These are phyloP conservation scores for Limanda limanda DNA, from an alignment of 2,113 vertebrate genomes.

Conservation along the genomic window DNA sequence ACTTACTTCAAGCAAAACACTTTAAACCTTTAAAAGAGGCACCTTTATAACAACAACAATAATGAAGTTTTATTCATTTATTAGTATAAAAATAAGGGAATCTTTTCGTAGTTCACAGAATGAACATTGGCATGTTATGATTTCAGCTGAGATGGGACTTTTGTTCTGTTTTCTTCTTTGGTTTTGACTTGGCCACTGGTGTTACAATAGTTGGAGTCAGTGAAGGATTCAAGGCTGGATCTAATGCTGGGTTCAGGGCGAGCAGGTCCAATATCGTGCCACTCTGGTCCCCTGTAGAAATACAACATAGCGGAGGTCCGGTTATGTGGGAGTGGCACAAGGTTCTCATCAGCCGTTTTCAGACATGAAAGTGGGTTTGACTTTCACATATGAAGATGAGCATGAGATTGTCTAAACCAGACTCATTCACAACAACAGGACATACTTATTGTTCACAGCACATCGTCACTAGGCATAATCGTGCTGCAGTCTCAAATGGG, in stretches of 20 bases:
- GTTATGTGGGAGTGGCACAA: background rate
- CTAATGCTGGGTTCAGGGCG: slow-evolving; percentile 71
- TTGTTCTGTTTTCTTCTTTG: slow-evolving; percentile 61
- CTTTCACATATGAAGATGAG: too few relatives aligned
- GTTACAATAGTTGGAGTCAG: slow-evolving; percentile 64
- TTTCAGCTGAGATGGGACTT: slow-evolving; percentile 54
- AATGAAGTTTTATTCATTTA: background rate
- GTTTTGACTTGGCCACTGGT: slow-evolving; percentile 52
- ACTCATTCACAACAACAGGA: too few relatives aligned
- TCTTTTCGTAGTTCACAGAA: slow-evolving; percentile 5
- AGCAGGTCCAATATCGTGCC: slow-evolving; percentile 59
- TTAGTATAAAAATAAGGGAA: background rate
- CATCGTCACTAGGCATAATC: too few relatives aligned
- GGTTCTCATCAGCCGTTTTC: too few relatives aligned
- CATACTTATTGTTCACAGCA: too few relatives aligned
- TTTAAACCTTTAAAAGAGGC: background rate
- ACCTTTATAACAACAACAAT: background rate
- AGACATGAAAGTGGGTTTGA: too few relatives aligned
- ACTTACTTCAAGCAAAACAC: background rate
- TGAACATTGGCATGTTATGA: background rate
- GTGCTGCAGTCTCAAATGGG: too few relatives aligned
- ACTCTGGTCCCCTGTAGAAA: slow-evolving; percentile 55
- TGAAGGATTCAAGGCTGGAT: slow-evolving; percentile 79
- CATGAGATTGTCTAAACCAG: too few relatives aligned
- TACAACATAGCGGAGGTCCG: slow-evolving; percentile 20